Base-by-base conservation (phyloP, 2,113 vertebrate genomes). In the Glareola pratincola region DNA sequence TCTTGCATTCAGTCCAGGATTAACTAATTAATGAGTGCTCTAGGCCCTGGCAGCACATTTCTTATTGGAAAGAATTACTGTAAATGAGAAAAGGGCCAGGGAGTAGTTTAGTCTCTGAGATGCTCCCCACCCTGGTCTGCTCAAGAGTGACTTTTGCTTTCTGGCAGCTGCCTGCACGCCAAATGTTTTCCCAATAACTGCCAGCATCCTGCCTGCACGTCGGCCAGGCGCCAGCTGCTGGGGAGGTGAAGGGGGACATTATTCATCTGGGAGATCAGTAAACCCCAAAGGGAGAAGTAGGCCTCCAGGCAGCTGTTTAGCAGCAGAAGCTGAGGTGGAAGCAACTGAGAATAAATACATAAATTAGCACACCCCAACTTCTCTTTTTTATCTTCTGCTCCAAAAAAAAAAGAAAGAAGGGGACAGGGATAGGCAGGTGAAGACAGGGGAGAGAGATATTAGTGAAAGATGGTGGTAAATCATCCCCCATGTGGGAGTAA, bases 181-280 rank as follows among this genome's bases (percentile, higher is more conserved):
- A 73, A 96, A 97, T 50, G 95, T 95, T 97, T 98, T 96, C 95
- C 84, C 75, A 90, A 66, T 94, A 96, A 57, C 92, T 97, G 96
- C 97, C 97, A 97, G 84, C 54, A 50, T 97, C 96, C 91, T 86
- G 90, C 91, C 82, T 57, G 63, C 50, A 80, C 0, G 6, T 34
- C 5, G 92, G 95, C 97, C 88, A 85, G 94, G 83, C 1, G 91
- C 98, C 97, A 98, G 94, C 96, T 91, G 95, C 96, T 22, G 8
- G 59, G 84, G 88, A 96, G 92, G 97, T 92, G 94, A 97, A 94
- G 95, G 82, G 94, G 93, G 94, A 96, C 96, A 82, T 98, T 96
- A 97, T 97, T 98, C 98, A 98, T 97, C 77, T 34, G 95, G 96
- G 95, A 97, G 95, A 98, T 94, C 97, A 97, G 96, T 82, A 98